Evolutionary conservation across 2,888 invertebrate genomes (phyloP).

Genomic region (Mylabris sibirica): DNA sequence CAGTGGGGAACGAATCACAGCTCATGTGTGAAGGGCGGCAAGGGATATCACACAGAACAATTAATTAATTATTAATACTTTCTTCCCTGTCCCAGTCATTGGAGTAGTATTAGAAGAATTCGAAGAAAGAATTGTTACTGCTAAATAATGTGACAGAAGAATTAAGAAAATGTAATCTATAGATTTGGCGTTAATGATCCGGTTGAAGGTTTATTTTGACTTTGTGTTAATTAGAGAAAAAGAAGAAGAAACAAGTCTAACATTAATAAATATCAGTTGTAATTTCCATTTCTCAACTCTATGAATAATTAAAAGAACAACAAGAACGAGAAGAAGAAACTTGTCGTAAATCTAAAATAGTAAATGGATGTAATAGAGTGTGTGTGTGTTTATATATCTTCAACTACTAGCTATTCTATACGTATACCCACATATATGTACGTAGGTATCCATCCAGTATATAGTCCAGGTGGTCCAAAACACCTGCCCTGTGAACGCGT

Average conservation of each 20-base stretch:
- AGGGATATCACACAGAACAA: too few relatives aligned
- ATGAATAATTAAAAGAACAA: slow-evolving; percentile 1
- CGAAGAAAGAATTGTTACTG: background rate
- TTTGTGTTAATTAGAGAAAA: slow-evolving; percentile 25
- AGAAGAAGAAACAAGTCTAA: slow-evolving; percentile 34
- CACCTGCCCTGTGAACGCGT: slow-evolving; percentile 38
- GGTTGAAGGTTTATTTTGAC: slow-evolving; percentile 22
- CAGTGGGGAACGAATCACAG: too few relatives aligned
- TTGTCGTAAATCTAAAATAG: slow-evolving; percentile 17
- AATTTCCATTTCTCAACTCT: background rate
- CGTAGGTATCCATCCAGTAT: slow-evolving; percentile 2
- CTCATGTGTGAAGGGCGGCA: too few relatives aligned
- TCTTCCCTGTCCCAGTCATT: too few relatives aligned
- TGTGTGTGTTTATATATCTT: background rate
- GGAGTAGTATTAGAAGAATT: too few relatives aligned
- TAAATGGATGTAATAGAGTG: slow-evolving; percentile 21
- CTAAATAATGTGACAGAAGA: background rate
- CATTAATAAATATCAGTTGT: slow-evolving; percentile 18
- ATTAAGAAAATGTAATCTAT: background rate
- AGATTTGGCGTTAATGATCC: background rate
- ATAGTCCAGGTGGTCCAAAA: slow-evolving; percentile 33
- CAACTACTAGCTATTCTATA: background rate
- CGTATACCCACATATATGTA: background rate
- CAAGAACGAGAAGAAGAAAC: too few relatives aligned
- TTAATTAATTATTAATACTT: too few relatives aligned